phyloP scores from a whole-genome alignment of 2,797 vertebrate species.

The Cryptoblepharus egeriae region DNA sequence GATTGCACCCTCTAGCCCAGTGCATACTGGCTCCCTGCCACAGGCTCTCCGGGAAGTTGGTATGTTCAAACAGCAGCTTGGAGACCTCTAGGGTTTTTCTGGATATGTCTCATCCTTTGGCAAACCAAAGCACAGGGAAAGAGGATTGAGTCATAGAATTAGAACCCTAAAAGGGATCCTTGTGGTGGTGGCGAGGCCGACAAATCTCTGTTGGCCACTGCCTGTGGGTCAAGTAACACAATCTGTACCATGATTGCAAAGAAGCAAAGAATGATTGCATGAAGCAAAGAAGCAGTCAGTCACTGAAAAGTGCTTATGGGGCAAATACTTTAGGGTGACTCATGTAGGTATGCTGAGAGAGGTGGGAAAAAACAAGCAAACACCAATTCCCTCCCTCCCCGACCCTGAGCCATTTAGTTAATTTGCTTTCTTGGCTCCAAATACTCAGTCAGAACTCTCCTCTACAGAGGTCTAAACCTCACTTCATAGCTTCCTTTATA shows the following conservation, averaged over 20 bases:
- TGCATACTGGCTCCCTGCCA: no score
- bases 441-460: not conserved
- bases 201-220: not conserved
- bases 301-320: not conserved
- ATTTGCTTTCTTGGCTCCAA: not conserved
- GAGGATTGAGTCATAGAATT: not conserved
- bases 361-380: not conserved
- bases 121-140: not conserved
- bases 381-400: no score
- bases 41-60: no score
- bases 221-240: not conserved
- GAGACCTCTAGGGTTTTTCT: not conserved
- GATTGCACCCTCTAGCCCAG: no score
- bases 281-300: not conserved
- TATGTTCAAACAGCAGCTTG: no score
- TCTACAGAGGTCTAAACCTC: not conserved
- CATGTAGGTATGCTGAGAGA: not conserved
- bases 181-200: not conserved
- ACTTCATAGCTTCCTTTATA: no score
- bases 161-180: not conserved
- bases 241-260: not conserved
- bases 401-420: no score
- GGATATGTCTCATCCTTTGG: not conserved
- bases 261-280: no score
- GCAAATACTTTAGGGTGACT: not conserved